These are phyloP conservation scores for Drosophila melanogaster DNA, from an alignment of 1,140 invertebrate genomes.

Conservation along the genomic window DNA sequence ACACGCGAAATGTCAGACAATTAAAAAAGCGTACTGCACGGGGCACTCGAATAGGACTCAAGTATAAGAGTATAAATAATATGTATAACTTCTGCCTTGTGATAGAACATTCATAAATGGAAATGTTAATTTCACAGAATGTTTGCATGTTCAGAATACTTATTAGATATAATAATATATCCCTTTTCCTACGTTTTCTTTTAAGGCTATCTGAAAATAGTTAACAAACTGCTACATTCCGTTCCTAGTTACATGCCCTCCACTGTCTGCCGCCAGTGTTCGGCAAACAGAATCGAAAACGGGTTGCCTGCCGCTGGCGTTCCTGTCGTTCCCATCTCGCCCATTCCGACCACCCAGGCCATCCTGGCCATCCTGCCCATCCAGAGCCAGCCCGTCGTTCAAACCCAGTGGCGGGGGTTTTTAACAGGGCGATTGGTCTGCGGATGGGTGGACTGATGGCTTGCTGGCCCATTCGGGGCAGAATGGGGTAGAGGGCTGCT, in stretches of 20 bases:
- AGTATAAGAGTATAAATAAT: no score
- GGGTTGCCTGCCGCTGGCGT: conserved; percentile 67
- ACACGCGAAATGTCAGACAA: conserved; percentile 67
- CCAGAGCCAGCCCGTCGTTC: not conserved
- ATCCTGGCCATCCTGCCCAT: conserved; percentile 9
- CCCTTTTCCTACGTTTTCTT: no score
- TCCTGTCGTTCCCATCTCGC: conserved; percentile 22
- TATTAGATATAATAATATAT: not conserved
- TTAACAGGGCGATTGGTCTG: conserved; percentile 23
- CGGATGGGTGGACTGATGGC: conserved; percentile 29
- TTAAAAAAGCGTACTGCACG: conserved; percentile 68
- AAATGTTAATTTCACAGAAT: no score
- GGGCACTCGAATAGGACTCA: conserved; percentile 2
- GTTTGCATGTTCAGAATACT: no score
- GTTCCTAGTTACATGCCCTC: conserved; percentile 6
- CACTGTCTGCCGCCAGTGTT: conserved; percentile 38
- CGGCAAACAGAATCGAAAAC: conserved; percentile 77
- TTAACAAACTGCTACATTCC: not conserved
- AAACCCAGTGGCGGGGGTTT: conserved; percentile 17
- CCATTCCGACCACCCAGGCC: not conserved
- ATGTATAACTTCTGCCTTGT: no score
- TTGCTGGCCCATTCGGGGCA: not conserved
- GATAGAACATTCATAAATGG: not conserved
- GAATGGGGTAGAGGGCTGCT: conserved; percentile 38
- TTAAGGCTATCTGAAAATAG: no score